Evolutionary conservation across 2,113 vertebrate species (phyloP).

Genomic region (Sterrhoptilus dennistouni): DNA sequence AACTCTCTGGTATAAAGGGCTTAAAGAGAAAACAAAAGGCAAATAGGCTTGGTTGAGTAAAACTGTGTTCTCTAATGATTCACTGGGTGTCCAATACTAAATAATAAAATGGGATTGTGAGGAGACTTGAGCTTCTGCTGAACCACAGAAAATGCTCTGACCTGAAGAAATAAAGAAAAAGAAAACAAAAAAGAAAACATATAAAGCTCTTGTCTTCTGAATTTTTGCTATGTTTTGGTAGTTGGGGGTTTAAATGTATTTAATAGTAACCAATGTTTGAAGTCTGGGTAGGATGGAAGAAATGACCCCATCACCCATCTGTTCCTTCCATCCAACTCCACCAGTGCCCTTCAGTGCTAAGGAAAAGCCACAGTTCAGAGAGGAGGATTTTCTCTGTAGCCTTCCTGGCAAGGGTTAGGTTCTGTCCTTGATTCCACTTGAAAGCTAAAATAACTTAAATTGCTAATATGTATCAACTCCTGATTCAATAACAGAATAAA

Average conservation of each 20-base stretch:
- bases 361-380: not conserved
- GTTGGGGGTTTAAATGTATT: not conserved
- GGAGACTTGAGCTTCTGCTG: not conserved
- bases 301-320: not conserved
- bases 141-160: not conserved
- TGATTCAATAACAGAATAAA: not conserved
- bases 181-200: not conserved
- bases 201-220: not conserved
- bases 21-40: slow-evolving; percentile 6
- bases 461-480: not conserved
- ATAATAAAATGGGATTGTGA: not conserved
- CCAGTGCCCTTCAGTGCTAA: not conserved
- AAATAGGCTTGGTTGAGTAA: not conserved
- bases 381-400: not conserved
- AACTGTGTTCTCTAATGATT: not conserved
- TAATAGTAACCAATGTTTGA: not conserved
- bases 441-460: not conserved
- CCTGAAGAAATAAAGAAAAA: not conserved
- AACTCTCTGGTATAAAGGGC: not conserved
- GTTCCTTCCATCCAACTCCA: not conserved
- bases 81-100: not conserved
- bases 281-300: not conserved
- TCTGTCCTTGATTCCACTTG: not conserved
- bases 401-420: not conserved
- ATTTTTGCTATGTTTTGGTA: not conserved